Conservation (phyloP, 2,888 invertebrate species). For the Mythimna ferrago region DNA sequence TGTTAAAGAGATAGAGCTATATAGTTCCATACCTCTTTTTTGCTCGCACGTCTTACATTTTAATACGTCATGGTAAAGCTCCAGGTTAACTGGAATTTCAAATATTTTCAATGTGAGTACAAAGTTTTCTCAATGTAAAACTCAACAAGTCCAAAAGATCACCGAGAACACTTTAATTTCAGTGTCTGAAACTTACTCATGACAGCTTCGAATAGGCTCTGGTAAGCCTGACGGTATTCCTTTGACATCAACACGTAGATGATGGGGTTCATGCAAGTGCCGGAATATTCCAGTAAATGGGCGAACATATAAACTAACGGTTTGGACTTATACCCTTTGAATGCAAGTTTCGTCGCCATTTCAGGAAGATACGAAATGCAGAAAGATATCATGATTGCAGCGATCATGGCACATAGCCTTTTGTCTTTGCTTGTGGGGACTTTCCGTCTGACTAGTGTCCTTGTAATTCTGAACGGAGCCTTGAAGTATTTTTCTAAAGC, state of each 20-base stretch:
- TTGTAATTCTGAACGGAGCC: conserved; percentile 77
- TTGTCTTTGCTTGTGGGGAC: conserved; percentile 94
- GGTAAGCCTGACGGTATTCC: conserved; percentile 97
- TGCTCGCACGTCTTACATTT: no score
- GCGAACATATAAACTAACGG: conserved; percentile 94
- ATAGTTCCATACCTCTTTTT: no score
- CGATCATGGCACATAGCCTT: conserved; percentile 95
- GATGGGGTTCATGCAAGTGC: conserved; percentile 97
- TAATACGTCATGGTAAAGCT: no score
- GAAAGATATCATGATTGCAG: conserved; percentile 97
- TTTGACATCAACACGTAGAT: conserved; percentile 98
- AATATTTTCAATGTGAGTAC: no score
- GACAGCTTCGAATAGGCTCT: conserved; percentile 92
- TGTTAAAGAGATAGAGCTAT: no score
- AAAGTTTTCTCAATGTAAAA: no score
- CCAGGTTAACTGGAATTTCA: no score
- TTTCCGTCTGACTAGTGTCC: conserved; percentile 85
- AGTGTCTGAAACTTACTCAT: conserved; percentile 45
- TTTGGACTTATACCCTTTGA: conserved; percentile 91
- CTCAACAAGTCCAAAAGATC: no score
- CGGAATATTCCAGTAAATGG: conserved; percentile 95
- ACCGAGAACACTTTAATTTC: conserved; percentile 41
- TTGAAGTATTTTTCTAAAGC: conserved; percentile 71
- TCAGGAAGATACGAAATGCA: conserved; percentile 97
- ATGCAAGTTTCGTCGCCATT: conserved; percentile 94